Base-by-base conservation (phyloP, 53 echinoderm and acorn worm species). In the Temnopleurus reevesii region DNA sequence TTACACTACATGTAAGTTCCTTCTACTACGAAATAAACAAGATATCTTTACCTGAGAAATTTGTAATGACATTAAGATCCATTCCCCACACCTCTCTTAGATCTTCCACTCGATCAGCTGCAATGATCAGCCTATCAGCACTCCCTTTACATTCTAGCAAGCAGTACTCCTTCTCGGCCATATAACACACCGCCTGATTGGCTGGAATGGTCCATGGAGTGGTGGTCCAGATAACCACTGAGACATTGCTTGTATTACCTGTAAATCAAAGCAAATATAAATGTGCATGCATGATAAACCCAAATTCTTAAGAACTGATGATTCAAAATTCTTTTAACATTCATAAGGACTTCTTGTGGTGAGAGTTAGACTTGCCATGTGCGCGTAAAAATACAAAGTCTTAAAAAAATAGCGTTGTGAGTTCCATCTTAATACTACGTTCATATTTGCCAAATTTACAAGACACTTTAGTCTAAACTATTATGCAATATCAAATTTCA, bases 151-250 rank as follows among this genome's bases (percentile, higher is more conserved):
- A 93, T 90, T 77, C 83, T 45, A 94, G 90, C 29, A 99, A 49
- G 33, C 92, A 84, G 88, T 99, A 99, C 81, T 93, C 93, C 35
- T 92, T 96, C 24, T 92, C 76, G 23, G 93, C 84, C 94, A 94
- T 99, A 90, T 92, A 99, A 92, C 99, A 99, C 83, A 99, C 91
- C 1, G 98, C 99, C 91, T 99, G 93, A 94, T 99, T 99, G 96
- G 96, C 93, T 91, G 99, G 95, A 45, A 96, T 91, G 36, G 96
- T 94, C 96, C 96, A 99, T 0, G 99, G 99, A 0, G 99, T 99
- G 18, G 99, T 99, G 30, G 99, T 99, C 99, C 96, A 99, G 55
- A 99, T 95, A 36, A 94, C 79, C 26, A 89, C 89, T 55, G 63
- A 54, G 5, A 86, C 86, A 51, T 76, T 45, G 33, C 26, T 29